These are phyloP conservation scores for Drosophila diplacantha DNA, from an alignment of 2,888 invertebrate species.

Conservation along the genomic window DNA sequence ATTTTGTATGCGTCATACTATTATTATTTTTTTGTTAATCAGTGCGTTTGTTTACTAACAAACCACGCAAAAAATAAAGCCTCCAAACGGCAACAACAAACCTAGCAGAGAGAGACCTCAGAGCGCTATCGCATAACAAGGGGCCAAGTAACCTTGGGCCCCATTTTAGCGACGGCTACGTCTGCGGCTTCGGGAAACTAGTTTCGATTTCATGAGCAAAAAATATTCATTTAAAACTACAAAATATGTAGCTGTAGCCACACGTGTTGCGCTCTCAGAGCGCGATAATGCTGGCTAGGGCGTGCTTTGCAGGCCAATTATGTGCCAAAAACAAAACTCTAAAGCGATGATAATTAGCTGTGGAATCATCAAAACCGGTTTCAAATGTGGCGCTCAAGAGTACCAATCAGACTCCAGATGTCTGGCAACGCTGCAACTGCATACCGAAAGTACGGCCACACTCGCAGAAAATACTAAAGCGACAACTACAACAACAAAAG, in stretches of 20 bases:
- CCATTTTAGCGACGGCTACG: slow-evolving; percentile 44
- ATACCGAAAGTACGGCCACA: slow-evolving; percentile 13
- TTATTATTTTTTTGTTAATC: slow-evolving; percentile 14
- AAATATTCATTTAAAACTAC: slow-evolving; percentile 10
- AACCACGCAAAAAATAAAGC: slow-evolving; percentile 19
- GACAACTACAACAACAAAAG: slow-evolving; percentile 42
- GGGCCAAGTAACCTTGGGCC: slow-evolving; percentile 46
- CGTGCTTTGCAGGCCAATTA: slow-evolving; percentile 27
- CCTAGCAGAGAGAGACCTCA: slow-evolving; percentile 12
- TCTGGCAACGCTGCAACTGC: slow-evolving; percentile 14
- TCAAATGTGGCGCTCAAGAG: slow-evolving; percentile 16
- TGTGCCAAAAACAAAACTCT: slow-evolving; percentile 12
- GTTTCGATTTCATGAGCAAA: slow-evolving; percentile 44
- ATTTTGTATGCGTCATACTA: slow-evolving; percentile 13
- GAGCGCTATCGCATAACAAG: slow-evolving; percentile 44
- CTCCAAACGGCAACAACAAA: slow-evolving; percentile 6
- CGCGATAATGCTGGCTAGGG: slow-evolving; percentile 16
- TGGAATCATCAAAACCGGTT: slow-evolving; percentile 6
- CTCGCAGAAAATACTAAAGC: slow-evolving; percentile 25
- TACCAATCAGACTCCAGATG: not conserved
- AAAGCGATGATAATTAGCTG: slow-evolving; percentile 1
- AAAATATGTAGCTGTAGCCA: slow-evolving; percentile 31
- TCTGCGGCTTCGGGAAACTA: slow-evolving; percentile 48
- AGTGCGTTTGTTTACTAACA: slow-evolving; percentile 46
- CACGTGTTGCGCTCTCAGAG: slow-evolving; percentile 61